phyloP scores from a whole-genome alignment of 2,888 invertebrate species.

The Tinea semifulvella region DNA sequence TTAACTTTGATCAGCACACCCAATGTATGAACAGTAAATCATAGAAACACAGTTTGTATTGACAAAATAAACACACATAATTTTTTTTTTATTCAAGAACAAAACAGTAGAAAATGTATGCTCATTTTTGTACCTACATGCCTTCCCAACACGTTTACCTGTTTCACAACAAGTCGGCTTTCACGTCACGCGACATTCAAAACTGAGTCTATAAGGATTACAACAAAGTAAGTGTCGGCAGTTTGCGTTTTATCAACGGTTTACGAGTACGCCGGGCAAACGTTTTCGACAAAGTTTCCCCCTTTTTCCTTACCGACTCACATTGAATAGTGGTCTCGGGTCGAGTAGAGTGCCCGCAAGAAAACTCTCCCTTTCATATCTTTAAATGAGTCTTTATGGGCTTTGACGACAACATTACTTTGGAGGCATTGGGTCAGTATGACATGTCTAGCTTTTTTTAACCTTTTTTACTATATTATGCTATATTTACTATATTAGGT shows the following conservation, averaged over 20 bases:
- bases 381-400: slow-evolving; percentile 36
- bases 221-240: slow-evolving; percentile 4
- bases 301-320: slow-evolving; percentile 29
- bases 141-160: background rate
- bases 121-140: background rate
- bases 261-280: slow-evolving; percentile 1
- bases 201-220: slow-evolving; percentile 6
- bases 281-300: slow-evolving; percentile 20
- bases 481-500: too few relatives aligned
- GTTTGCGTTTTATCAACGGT: slow-evolving; percentile 5
- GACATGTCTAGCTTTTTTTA: slow-evolving; percentile 17
- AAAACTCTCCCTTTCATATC: slow-evolving; percentile 33
- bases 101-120: too few relatives aligned
- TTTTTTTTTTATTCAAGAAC: too few relatives aligned
- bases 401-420: slow-evolving; percentile 24
- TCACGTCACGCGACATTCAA: slow-evolving; percentile 12
- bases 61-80: too few relatives aligned
- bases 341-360: slow-evolving; percentile 24
- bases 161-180: slow-evolving; percentile 1
- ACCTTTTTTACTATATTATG: too few relatives aligned
- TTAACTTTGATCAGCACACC: background rate
- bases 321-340: slow-evolving; percentile 21
- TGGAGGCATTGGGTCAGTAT: slow-evolving; percentile 36
- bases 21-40: background rate
- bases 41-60: background rate